A percentile compares a stretch with the other conserved stretches of the same genome.
phyloP scores from a whole-genome alignment of 2,888 invertebrate species.

The Congeria kusceri region DNA sequence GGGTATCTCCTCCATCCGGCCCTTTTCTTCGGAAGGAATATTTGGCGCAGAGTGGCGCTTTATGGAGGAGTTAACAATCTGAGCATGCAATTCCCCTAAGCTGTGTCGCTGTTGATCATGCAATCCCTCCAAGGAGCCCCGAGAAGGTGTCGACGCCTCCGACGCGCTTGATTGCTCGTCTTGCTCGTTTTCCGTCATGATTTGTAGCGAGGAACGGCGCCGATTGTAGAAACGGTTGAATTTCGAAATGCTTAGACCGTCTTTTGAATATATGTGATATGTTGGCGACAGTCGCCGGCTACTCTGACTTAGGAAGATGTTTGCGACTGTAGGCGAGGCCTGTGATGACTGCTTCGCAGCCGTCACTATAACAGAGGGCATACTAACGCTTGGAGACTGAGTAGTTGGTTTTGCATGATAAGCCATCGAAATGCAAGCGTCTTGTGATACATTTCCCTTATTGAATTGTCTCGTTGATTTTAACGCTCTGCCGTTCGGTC shows the following conservation, averaged over 20 bases:
- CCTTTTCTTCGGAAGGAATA: constrained; percentile 45
- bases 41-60: constrained; percentile 76
- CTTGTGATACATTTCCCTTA: neutral
- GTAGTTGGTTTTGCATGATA: constrained; percentile 35
- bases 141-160: constrained; percentile 32
- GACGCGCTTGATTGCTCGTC: constrained; percentile 28
- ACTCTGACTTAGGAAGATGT: constrained; percentile 22
- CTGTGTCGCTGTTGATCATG: constrained; percentile 40
- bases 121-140: constrained; percentile 31
- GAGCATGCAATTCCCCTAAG: constrained; percentile 56
- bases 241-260: constrained; percentile 49
- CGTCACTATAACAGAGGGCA: constrained; percentile 66
- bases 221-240: constrained; percentile 72
- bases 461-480: neutral
- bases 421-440: constrained; percentile 25
- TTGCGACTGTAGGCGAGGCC: constrained; percentile 15
- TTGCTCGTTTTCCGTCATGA: constrained; percentile 38
- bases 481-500: constrained; percentile 2
- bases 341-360: constrained; percentile 19
- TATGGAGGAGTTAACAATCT: constrained; percentile 38
- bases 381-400: constrained; percentile 41
- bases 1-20: constrained; percentile 29
- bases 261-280: constrained; percentile 35
- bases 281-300: constrained; percentile 51
- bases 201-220: constrained; percentile 76